Evolutionary conservation across 37 sponge, comb jelly and placozoan species (phyloP), one percentile per base, ranked within the genome.

Genomic region (Eunapius fragilis): DNA sequence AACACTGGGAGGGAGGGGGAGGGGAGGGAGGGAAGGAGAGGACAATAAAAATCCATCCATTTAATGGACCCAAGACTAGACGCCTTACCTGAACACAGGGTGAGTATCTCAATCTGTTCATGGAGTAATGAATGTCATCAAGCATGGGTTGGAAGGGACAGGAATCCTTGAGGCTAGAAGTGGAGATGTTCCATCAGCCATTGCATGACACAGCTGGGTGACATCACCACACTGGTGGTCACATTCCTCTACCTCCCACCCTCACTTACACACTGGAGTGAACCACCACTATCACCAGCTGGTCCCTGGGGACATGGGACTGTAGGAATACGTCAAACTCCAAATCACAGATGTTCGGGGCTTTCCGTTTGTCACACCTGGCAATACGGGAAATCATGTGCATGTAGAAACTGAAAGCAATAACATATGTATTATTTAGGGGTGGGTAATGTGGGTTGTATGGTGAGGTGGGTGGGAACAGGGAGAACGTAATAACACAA

Each of bases 291-390:
- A 98, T 72, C 0, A 95, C 83, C 31, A 98, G 88, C 81, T 95
- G 98, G 5, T 79, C 76, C 24, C 32, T 69, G 13, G 94, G 92
- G 11, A 92, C 92, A 71, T 98, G 96, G 14, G 82, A 75, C 6
- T 58, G 67, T 13, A 98, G 85, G 58, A 95, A 89, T 6, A 37
- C 68, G 71, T 98, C 98, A 84, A 82, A 95, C 91, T 98, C 98
- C 37, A 93, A 68, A 37, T 98, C 98, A 68, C 79, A 82, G 47
- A 98, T 84, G 37, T 38, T 72, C 12, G 96, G 92, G 26, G 89
- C 49, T 31, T 49, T 70, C 0, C 93, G 87, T 85, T 88, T 92
- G 87, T 95, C 91, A 77, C 96, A 95, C 69, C 94, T 94, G 24
- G 14, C 17, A 50, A 26, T 31, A 77, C 25, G 23, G 2, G 23